These are phyloP conservation scores for Sparus aurata DNA, from an alignment of 2,797 vertebrate species.

Conservation along the genomic window DNA sequence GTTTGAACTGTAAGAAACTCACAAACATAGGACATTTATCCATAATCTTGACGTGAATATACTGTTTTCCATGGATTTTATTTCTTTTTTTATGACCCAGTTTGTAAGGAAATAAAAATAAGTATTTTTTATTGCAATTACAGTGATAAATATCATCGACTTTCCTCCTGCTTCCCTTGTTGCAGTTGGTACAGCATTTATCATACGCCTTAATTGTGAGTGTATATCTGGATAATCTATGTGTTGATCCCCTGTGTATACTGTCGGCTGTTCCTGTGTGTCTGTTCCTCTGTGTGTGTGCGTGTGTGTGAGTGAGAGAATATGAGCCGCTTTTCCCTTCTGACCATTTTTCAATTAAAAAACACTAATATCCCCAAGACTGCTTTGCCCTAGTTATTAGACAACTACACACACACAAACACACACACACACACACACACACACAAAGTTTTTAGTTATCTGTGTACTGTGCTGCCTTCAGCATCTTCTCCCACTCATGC, in stretches of 20 bases:
- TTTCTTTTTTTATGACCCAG: not conserved
- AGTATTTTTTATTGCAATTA: not conserved
- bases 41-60: not conserved
- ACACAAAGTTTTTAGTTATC: conserved; percentile 45
- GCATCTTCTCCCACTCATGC: conserved; percentile 62
- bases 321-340: conserved; percentile 57
- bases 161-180: not conserved
- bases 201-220: not conserved
- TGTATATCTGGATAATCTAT: conserved; percentile 34
- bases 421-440: conserved; percentile 17
- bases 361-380: conserved; percentile 78
- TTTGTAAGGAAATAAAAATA: not conserved
- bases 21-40: not conserved
- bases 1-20: not conserved
- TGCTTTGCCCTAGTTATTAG: conserved; percentile 74
- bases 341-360: conserved; percentile 76
- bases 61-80: not conserved
- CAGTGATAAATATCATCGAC: not conserved
- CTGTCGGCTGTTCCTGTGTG: not conserved
- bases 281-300: not conserved
- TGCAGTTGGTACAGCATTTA: conserved; percentile 13
- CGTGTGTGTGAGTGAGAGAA: conserved; percentile 28
- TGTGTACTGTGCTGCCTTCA: conserved; percentile 56
- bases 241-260: conserved; percentile 25
- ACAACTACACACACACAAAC: conserved; percentile 13